Evolutionary conservation across 2,113 vertebrate genomes (phyloP).

Genomic region (Catharus fuscescens): DNA sequence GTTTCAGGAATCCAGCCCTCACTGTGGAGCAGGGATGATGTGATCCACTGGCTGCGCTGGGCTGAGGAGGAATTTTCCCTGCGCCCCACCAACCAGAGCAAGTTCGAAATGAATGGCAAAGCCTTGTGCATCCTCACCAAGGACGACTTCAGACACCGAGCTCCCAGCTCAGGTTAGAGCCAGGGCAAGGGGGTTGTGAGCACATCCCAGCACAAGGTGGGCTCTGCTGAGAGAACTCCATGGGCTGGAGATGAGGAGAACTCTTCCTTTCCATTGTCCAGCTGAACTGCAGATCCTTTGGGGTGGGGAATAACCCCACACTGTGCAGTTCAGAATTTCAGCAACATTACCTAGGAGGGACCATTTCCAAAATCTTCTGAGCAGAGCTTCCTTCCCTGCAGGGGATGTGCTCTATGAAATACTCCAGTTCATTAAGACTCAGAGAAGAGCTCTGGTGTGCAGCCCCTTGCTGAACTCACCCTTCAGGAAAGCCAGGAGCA

Average conservation of each 20-base stretch:
- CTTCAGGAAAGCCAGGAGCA: slow-evolving; percentile 7
- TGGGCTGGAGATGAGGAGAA: not conserved
- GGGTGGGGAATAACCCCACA: not conserved
- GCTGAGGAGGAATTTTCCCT: slow-evolving; percentile 89
- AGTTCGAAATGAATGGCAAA: slow-evolving; percentile 90
- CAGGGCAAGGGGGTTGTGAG: not conserved
- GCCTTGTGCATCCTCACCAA: slow-evolving; percentile 93
- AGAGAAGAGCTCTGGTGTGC: slow-evolving; percentile 75
- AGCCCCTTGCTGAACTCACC: slow-evolving; percentile 45
- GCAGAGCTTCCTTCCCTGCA: slow-evolving; percentile 42
- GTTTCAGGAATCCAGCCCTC: slow-evolving; percentile 89
- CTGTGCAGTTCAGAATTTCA: not conserved
- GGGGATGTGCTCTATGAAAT: slow-evolving; percentile 93
- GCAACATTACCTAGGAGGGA: not conserved
- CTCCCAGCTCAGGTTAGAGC: slow-evolving; percentile 86
- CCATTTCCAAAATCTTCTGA: not conserved
- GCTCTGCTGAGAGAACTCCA: not conserved
- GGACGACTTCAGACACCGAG: slow-evolving; percentile 88
- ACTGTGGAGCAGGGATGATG: slow-evolving; percentile 91
- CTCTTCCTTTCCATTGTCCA: not conserved
- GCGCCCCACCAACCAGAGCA: slow-evolving; percentile 57
- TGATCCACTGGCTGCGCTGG: slow-evolving; percentile 91
- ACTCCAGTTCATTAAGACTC: slow-evolving; percentile 87
- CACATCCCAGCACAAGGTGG: not conserved
- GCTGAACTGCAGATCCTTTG: not conserved